A percentile compares a stretch with the other conserved stretches of the same genome.
These are phyloP conservation scores for Biston stratarius DNA, from an alignment of 2,888 invertebrate species.

Conservation along the genomic window DNA sequence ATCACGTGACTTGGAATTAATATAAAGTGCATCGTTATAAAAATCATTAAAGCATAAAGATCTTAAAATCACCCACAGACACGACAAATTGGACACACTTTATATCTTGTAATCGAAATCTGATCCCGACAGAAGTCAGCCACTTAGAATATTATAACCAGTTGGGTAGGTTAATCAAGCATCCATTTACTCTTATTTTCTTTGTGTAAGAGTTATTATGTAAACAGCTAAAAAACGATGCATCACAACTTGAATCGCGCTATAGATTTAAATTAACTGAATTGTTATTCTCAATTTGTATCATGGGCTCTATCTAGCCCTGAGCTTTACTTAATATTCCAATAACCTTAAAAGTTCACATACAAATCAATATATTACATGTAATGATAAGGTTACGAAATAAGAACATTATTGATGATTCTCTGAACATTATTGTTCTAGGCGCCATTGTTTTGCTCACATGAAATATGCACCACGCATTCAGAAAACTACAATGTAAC, in stretches of 20 bases:
- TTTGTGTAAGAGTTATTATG: neutral
- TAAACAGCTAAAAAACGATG: neutral
- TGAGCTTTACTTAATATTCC: slow-evolving; percentile 15
- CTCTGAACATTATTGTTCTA: slow-evolving; percentile 28
- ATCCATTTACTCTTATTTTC: neutral
- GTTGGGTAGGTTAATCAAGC: neutral
- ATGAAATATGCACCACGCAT: slow-evolving; percentile 28
- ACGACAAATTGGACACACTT: slow-evolving; percentile 1
- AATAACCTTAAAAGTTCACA: slow-evolving; percentile 18
- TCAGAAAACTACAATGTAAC: slow-evolving; percentile 15
- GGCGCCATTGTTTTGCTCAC: slow-evolving; percentile 24
- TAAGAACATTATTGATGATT: slow-evolving; percentile 32
- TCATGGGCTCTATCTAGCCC: slow-evolving; percentile 10
- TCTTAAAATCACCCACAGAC: neutral
- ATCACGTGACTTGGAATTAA: neutral
- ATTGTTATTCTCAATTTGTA: slow-evolving; percentile 4
- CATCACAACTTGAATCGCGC: neutral
- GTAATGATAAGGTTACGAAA: slow-evolving; percentile 24
- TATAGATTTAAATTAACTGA: neutral
- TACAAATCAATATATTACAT: slow-evolving; percentile 14
- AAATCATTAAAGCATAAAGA: neutral
- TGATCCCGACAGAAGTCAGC: neutral
- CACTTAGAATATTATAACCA: neutral
- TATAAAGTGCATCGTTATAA: neutral
- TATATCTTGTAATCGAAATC: neutral